phyloP scores from a whole-genome alignment of 2,888 invertebrate genomes.

The Unio delphinus region DNA sequence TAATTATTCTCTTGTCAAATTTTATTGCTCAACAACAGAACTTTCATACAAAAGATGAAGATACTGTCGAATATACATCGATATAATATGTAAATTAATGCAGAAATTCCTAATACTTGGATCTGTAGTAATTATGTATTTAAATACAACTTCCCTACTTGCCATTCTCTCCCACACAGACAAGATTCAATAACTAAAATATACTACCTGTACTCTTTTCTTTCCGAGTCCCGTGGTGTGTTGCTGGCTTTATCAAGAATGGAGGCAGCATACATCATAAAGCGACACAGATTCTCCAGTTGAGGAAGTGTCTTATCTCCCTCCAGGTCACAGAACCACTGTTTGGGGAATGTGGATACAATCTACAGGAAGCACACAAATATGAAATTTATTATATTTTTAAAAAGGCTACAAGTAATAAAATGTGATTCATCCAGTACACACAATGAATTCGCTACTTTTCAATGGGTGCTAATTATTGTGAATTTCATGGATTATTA shows the following conservation, averaged over 20 bases:
- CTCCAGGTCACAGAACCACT: constrained; percentile 63
- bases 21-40: background rate
- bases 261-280: constrained; percentile 56
- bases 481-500: no score
- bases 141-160: background rate
- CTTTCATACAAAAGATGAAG: background rate
- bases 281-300: constrained; percentile 65
- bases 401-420: no score
- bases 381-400: no score
- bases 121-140: background rate
- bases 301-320: constrained; percentile 65
- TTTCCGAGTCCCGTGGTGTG: constrained; percentile 39
- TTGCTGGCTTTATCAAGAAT: constrained; percentile 47
- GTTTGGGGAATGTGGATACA: constrained; percentile 63
- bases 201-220: constrained; percentile 54
- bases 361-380: constrained; percentile 43
- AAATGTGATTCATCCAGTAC: no score
- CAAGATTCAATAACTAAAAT: background rate
- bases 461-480: no score
- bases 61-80: background rate
- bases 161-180: background rate
- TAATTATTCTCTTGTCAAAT: no score
- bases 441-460: no score
- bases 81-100: background rate
- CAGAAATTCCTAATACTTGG: no score